Evolutionary conservation across 2,797 vertebrate species (phyloP).

Genomic region (Diglossa cyanea): DNA sequence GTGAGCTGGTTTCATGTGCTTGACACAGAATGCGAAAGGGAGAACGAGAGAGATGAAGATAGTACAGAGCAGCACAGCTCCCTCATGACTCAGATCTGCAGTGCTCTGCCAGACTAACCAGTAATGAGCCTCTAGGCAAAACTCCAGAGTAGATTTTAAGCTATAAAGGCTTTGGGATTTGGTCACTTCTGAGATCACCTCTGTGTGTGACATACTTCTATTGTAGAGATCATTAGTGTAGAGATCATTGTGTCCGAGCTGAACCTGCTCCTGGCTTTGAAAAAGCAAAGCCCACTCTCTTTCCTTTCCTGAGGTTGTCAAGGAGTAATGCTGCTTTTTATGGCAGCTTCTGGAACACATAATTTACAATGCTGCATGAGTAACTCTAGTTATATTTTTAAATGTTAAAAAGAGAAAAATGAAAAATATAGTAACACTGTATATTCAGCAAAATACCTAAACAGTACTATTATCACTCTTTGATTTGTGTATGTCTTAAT

Average conservation of each 20-base stretch:
- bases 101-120: background rate
- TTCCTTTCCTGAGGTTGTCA: background rate
- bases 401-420: background rate
- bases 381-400: background rate
- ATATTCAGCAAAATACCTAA: background rate
- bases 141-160: background rate
- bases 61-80: background rate
- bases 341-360: background rate
- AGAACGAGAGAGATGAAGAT: background rate
- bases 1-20: background rate
- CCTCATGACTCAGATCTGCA: constrained; percentile 20
- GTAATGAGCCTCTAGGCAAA: background rate
- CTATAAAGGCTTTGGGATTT: background rate
- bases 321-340: background rate
- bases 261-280: background rate
- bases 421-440: background rate
- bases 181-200: background rate
- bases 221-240: background rate
- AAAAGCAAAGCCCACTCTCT: background rate
- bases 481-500: background rate
- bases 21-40: background rate
- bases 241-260: background rate
- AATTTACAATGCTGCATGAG: background rate
- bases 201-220: background rate
- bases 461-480: background rate